These are phyloP conservation scores for Bergia puertoricense DNA, from an alignment of 92 coral and sea anemone species.

Conservation along the genomic window DNA sequence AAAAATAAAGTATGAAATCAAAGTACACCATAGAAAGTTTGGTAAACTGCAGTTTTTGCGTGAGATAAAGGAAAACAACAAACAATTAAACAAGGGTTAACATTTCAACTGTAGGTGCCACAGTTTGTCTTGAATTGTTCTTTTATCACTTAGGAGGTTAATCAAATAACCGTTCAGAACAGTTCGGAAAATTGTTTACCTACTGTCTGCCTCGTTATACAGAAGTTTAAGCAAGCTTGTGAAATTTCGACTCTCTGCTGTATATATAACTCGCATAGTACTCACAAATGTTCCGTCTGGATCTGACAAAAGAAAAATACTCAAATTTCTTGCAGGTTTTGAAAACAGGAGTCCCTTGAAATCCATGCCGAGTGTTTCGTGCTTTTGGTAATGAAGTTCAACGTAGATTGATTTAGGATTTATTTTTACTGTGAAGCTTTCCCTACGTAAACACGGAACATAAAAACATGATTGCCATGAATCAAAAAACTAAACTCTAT, in stretches of 20 bases:
- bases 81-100: no score
- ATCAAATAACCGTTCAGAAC: not conserved
- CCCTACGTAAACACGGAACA: constrained; percentile 4
- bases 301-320: no score
- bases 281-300: not conserved
- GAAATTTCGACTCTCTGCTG: not conserved
- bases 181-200: not conserved
- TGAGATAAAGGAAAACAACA: no score
- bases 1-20: not conserved
- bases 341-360: not conserved
- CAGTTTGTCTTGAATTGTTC: not conserved
- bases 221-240: not conserved
- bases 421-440: not conserved
- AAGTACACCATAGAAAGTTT: not conserved
- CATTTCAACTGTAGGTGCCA: not conserved
- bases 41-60: no score
- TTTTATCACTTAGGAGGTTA: not conserved
- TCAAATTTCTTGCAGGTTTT: not conserved
- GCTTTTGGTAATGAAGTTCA: not conserved
- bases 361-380: not conserved
- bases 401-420: constrained; percentile 5
- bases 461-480: not conserved
- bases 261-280: no score
- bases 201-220: not conserved
- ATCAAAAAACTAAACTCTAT: not conserved